Evolutionary conservation across 2,888 invertebrate genomes (phyloP), one percentile per base, ranked within the genome.

Genomic region (Cartodere bifasciata): DNA sequence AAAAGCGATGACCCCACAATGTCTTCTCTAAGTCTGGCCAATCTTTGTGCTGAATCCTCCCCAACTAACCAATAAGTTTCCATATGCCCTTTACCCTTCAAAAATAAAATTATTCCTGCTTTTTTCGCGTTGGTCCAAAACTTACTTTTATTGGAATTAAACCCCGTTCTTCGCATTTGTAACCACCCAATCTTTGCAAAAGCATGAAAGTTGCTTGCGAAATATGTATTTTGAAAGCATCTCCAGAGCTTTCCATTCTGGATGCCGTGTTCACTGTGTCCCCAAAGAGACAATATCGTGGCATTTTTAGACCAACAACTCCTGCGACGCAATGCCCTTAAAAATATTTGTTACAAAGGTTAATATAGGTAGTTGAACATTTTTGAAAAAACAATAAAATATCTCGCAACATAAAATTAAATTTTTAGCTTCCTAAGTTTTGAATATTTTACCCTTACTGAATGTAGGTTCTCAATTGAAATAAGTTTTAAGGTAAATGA

Each of bases 231-330:
- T 68, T 67, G 47, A 81, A 72, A 0, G 82, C 73, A 43, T 77
- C 75, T 0, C 82, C 81, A 2, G 72, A 73, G 28, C 81, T 76
- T 53, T 84, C 82, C 82, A 85, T 84, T 17, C 84, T 59, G 0
- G 80, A 79, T 0, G 85, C 83, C 1, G 81, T 82, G 52, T 84
- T 84, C 2, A 85, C 84, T 0, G 84, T 83, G 50, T 85, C 84
- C 0, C 85, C 85, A 50, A 85, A 85, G 1, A 85, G 63, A 44
- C 85, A 85, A 56, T 84, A 85, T 1, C 83, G 64, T 0, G 85
- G 84, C 84, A 85, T 84, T 60, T 80, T 78, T 16, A 78, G 63
- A 1, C 85, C 84, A 0, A 86, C 84, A 4, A 86, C 84, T 2
- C 86, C 85, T 1, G 84, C 84, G 1, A 82, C 82, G 52, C 82